Evolutionary conservation across 2,113 vertebrate genomes (phyloP).

Genomic region (Rhinolophus ferrumequinum): DNA sequence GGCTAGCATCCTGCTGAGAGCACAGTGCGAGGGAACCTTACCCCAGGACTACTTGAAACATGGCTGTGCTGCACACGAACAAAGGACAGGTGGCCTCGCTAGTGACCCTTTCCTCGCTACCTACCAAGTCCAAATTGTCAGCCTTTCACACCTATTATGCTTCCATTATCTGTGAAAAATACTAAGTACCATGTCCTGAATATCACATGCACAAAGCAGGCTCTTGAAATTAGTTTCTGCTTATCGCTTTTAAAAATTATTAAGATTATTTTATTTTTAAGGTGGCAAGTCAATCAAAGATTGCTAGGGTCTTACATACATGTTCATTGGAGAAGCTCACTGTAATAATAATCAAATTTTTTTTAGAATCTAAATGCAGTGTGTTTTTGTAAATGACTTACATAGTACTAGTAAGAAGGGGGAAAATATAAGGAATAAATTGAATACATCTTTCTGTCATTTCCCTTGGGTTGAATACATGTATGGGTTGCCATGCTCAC

Average conservation of each 20-base stretch:
- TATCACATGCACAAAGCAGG: conserved; percentile 55
- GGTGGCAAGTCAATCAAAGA: conserved; percentile 18
- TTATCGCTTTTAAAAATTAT: conserved; percentile 70
- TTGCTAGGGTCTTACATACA: background rate
- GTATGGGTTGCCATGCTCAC: background rate
- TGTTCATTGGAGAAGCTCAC: background rate
- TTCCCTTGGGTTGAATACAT: conserved; percentile 4
- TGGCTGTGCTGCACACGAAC: conserved; percentile 57
- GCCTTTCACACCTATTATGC: conserved; percentile 77
- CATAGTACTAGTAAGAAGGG: background rate
- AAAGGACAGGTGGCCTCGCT: conserved; percentile 70
- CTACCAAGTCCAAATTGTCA: conserved; percentile 79
- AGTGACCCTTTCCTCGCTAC: conserved; percentile 75
- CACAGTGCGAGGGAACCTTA: conserved; percentile 75
- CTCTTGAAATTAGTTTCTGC: conserved; percentile 69
- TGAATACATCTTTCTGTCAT: background rate
- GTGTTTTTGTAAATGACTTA: background rate
- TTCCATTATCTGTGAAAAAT: conserved; percentile 75
- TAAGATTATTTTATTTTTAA: conserved; percentile 69
- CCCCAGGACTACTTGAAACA: conserved; percentile 78
- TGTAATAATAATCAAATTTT: background rate
- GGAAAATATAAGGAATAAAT: background rate
- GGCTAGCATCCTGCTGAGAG: conserved; percentile 72
- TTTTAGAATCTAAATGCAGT: conserved; percentile 25
- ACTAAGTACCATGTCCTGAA: conserved; percentile 41